Conservation (phyloP, 2,888 invertebrate genomes). For the Ophioninae sp. region DNA sequence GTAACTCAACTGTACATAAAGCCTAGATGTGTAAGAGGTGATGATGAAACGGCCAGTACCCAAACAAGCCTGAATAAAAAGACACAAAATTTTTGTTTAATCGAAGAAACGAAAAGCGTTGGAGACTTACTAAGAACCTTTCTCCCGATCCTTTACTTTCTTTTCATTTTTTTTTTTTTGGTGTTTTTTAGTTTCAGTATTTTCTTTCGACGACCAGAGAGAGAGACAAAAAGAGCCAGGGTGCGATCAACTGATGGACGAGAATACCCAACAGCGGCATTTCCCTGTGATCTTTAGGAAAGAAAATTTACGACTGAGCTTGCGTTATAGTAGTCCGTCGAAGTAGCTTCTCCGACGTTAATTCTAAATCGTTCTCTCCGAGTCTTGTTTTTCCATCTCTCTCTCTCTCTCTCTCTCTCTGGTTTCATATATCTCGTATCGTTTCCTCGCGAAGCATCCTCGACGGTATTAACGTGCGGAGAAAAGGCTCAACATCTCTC, state of each 20-base stretch:
- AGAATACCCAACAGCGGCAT: slow-evolving; percentile 46
- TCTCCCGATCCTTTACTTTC: not conserved
- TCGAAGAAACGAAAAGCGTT: slow-evolving; percentile 57
- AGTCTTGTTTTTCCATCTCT: slow-evolving; percentile 21
- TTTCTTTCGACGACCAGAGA: not conserved
- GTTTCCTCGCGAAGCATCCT: slow-evolving; percentile 42
- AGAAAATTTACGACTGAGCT: slow-evolving; percentile 65
- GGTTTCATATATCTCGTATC: slow-evolving; percentile 13
- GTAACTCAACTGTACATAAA: slow-evolving; percentile 62
- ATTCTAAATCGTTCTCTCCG: slow-evolving; percentile 63
- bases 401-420: slow-evolving; percentile 20
- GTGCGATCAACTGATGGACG: slow-evolving; percentile 11
- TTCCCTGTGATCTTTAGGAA: slow-evolving; percentile 64
- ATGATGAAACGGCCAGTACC: slow-evolving; percentile 73
- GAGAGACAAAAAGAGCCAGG: slow-evolving; percentile 15
- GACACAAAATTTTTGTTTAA: slow-evolving; percentile 77
- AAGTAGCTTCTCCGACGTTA: slow-evolving; percentile 58
- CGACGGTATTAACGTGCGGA: slow-evolving; percentile 29
- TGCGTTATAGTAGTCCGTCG: slow-evolving; percentile 49
- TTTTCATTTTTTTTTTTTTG: not conserved
- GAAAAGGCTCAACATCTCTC: slow-evolving; percentile 46
- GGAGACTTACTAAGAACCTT: not conserved
- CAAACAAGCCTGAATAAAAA: slow-evolving; percentile 69
- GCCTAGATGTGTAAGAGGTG: slow-evolving; percentile 66
- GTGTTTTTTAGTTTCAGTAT: not conserved